Base-by-base conservation (phyloP, 2,113 vertebrate species). In the Cynocephalus volans region DNA sequence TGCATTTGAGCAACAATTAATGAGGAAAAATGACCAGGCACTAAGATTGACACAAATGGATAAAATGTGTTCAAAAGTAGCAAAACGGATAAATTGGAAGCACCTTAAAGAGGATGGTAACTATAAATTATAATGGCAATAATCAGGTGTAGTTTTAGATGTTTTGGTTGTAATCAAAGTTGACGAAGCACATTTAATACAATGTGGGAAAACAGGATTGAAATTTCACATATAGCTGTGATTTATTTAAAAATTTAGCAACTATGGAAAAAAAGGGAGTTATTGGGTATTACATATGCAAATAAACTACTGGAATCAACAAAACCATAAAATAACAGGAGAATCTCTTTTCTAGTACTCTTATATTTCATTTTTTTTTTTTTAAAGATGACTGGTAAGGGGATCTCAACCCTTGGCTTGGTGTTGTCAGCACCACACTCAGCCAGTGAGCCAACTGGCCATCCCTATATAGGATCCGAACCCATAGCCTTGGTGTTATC, bases 1-100 rank as follows among this genome's bases (percentile, higher is more conserved):
- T 80, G 99, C 99, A 3, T 99, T 99, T 97, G 99, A 99, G 97
- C 99, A 99, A 97, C 99, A 99, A 64, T 97, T 99, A 96, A 99
- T 98, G 98, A 99, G 99, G 97, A 99, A 97, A 65, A 99, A 98
- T 60, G 99, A 99, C 72, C 99, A 99, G 81, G 98, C 99, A 75
- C 98, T 99, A 86, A 98, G 98, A 79, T 73, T 99, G 96, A 98
- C 98, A 18, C 99, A 99, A 97, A 95, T 98, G 58, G 98, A 99
- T 36, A 98, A 91, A 67, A 62, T 97, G 54, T 97, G 93, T 94
- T 98, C 97, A 97, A 98, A 98, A 95, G 97, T 98, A 64, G 98
- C 96, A 1, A 98, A 97, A 50, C 88, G 97, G 89, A 90, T 97
- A 0, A 98, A 92, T 64, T 98, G 98, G 99, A 98, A 97, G 36